Evolutionary conservation across 2,113 vertebrate species (phyloP), one percentile per base, ranked within the genome.

Genomic region (Scomber scombrus): DNA sequence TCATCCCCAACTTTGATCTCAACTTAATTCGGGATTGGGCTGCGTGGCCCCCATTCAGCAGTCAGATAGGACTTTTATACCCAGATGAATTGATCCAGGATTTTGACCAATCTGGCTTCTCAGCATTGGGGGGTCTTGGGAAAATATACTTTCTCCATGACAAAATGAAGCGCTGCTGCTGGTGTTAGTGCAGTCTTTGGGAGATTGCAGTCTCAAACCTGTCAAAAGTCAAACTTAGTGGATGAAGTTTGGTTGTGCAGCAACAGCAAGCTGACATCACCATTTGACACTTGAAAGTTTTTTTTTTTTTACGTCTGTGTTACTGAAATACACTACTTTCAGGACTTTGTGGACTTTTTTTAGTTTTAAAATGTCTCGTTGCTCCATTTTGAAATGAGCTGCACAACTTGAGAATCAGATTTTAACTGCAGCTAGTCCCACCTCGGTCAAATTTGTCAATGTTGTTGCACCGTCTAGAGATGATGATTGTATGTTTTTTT

Each of bases 1-100:
- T 85, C 80, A 16, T 78, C 75, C 66, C 65, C 50, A 83, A 83
- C 75, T 92, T 92, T 92, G 80, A 91, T 92, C 86, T 56, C 45
- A 71, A 54, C 43, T 80, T 87, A 88, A 83, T 81, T 86, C 47
- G 0, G 71, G 70, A 70, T 75, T 69, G 57, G 52, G 54, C 70
- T 85, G 54, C 51, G 0, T 74, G 11, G 55, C 78, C 9, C 80
- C 70, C 61, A 85, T 80, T 80, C 58, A 82, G 71, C 58, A 66
- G 81, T 84, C 68, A 85, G 71, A 88, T 60, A 52, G 70, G 80
- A 78, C 63, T 82, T 81, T 71, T 70, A 75, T 26, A 78, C 55
- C 14, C 49, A 61, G 66, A 86, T 69, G 18, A 89, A 83, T 31
- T 79, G 72, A 84, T 92, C 63, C 6, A 16, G 82, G 77, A 80